Conservation (phyloP, 2,113 vertebrate genomes). For the Castor canadensis region DNA sequence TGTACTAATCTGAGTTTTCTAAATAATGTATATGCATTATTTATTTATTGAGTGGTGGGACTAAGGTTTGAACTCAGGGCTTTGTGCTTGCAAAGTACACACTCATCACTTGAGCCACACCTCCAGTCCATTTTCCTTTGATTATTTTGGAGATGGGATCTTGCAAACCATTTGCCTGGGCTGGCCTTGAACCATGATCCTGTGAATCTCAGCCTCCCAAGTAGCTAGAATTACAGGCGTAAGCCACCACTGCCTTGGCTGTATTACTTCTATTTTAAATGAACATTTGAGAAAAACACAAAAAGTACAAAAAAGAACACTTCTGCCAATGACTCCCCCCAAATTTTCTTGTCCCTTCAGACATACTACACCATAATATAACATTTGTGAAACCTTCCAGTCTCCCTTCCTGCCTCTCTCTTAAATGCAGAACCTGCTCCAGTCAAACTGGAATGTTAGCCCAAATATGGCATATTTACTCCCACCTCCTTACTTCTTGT, state of each 20-base stretch:
- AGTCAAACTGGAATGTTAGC: conserved; percentile 34
- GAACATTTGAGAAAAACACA: not conserved
- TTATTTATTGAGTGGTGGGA: too few species aligned
- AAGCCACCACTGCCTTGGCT: too few species aligned
- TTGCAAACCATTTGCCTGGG: too few species aligned
- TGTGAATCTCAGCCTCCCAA: too few species aligned
- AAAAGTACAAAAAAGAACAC: not conserved
- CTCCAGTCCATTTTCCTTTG: too few species aligned
- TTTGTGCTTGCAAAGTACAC: too few species aligned
- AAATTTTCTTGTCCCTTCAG: conserved; percentile 3
- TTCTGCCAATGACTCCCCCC: not conserved
- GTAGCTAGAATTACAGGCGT: too few species aligned
- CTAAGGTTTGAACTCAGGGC: too few species aligned
- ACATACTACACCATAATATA: not conserved
- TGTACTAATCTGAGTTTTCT: conserved; percentile 24
- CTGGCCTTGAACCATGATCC: too few species aligned
- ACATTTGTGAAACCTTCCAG: not conserved
- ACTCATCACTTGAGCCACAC: too few species aligned
- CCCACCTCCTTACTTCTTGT: not conserved
- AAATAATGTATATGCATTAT: not conserved
- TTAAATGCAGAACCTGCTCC: not conserved
- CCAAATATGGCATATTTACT: not conserved
- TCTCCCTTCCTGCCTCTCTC: conserved; percentile 15
- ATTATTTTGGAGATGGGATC: too few species aligned
- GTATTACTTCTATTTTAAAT: conserved; percentile 49